Base-by-base conservation (phyloP, 1,140 invertebrate species). In the Drosophila ironensis region DNA sequence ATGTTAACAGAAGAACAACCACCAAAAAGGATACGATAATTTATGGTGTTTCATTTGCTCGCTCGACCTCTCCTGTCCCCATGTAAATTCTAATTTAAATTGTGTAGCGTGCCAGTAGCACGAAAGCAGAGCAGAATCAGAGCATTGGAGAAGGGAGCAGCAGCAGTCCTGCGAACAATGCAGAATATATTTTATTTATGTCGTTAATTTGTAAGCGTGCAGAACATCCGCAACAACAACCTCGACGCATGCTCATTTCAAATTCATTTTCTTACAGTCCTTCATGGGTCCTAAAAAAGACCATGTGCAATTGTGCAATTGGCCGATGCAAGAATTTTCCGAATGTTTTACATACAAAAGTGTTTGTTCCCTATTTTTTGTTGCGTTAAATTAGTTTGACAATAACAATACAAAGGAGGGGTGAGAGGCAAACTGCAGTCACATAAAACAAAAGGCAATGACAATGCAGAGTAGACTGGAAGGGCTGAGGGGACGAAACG, bases 11-110 rank as follows among this genome's bases (percentile, higher is more conserved):
- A n/a, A n/a, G 48, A 80, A 50, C 60, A 70, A 84, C 80, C 80
- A 78, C 80, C 80, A 70, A 74, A 86, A 84, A 84, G 81, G 80
- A 84, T 86, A 75, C 75, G 75, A 88, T 88, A 88, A 88, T 88
- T 88, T 88, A 88, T 88, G 69, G 78, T 74, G 63, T 88, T 88
- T 88, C 78, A 88, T 88, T 88, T 88, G 56, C 37, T 44, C 16
- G 54, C 42, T 44, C 22, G 47, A 38, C 40, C 25, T 38, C 40
- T 3, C 2, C 24, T 9, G n/a, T 2, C 7, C 19, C 45, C 52
- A 30, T 50, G 59, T 81, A 71, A 88, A 88, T 88, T 88, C 87
- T 88, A 88, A 88, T 88, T 88, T 88, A 81, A 88, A 88, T 88
- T 88, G 88, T 67, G 61, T 60, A 74, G 51, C 70, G 80, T 61